Percentiles rank a stretch among this genome's conserved stretches.
Evolutionary conservation across 1,140 invertebrate species (phyloP).

Genomic region (Sycophila sp.): DNA sequence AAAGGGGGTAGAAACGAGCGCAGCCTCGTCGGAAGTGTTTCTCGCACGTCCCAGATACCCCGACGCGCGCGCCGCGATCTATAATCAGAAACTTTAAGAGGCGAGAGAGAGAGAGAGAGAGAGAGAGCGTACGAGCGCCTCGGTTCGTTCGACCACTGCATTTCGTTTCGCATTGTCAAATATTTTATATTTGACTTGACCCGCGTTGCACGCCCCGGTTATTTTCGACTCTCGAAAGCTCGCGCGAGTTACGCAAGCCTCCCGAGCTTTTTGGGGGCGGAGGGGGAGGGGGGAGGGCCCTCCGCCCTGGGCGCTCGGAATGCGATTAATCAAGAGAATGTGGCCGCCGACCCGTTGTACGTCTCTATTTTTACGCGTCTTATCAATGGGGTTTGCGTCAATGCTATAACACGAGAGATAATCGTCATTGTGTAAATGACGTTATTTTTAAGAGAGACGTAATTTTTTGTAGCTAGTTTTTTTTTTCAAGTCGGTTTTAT

Average conservation of each 20-base stretch:
- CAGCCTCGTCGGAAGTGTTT: constrained; percentile 23
- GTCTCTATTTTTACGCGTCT: background rate
- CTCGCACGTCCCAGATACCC: constrained; percentile 24
- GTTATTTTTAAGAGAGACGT: too few species aligned
- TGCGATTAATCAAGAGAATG: constrained; percentile 1
- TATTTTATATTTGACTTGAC: constrained; percentile 33
- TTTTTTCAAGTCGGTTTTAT: too few species aligned
- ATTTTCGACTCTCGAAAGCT: constrained; percentile 25
- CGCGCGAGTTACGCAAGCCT: background rate
- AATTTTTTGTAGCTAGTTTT: too few species aligned
- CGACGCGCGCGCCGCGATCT: too few species aligned
- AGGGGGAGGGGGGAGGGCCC: too few species aligned
- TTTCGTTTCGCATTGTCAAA: constrained; percentile 30
- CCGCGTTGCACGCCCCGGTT: background rate
- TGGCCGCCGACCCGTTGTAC: background rate
- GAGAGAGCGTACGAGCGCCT: background rate
- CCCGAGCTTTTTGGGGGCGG: constrained; percentile 4
- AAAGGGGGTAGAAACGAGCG: too few species aligned
- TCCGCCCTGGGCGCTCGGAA: too few species aligned
- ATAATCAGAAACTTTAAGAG: constrained; percentile 37
- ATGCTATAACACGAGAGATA: too few species aligned
- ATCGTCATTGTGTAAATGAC: too few species aligned
- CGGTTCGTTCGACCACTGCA: background rate
- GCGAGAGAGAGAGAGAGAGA: too few species aligned
- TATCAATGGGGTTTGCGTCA: too few species aligned